A percentile compares a stretch with the other conserved stretches of the same genome.
Conservation (phyloP, 2,888 invertebrate species). For the Molorchus minor region DNA sequence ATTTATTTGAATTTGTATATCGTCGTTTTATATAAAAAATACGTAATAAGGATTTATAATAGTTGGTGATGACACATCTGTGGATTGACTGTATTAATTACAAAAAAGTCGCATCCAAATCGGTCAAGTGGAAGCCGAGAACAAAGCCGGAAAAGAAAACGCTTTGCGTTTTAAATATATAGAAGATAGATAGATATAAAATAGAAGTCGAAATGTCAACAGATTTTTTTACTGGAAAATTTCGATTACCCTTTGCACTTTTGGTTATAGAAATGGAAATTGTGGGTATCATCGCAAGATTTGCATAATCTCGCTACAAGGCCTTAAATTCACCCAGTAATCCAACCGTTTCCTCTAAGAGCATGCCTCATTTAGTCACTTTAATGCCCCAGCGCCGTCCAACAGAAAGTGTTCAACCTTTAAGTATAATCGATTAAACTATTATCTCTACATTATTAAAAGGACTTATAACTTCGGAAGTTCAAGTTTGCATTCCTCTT, state of each 20-base stretch:
- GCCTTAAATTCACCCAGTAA: too few relatives aligned
- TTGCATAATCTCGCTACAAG: too few relatives aligned
- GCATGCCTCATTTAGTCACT: conserved; percentile 16
- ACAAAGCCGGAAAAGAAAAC: too few relatives aligned
- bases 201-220: background rate
- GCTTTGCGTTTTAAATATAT: background rate
- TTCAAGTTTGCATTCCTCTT: conserved; percentile 14
- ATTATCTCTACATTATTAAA: conserved; percentile 21
- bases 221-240: background rate
- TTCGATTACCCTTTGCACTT: background rate
- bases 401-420: conserved; percentile 20
- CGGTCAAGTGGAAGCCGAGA: too few relatives aligned
- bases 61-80: too few relatives aligned
- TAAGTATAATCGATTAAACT: conserved; percentile 24
- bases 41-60: too few relatives aligned
- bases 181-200: background rate
- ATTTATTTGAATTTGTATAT: too few relatives aligned
- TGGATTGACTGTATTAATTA: too few relatives aligned
- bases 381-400: conserved; percentile 11
- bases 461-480: conserved; percentile 21
- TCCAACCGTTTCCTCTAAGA: conserved; percentile 10
- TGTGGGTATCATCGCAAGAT: too few relatives aligned
- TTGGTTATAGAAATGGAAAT: too few relatives aligned
- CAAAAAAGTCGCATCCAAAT: too few relatives aligned
- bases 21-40: too few relatives aligned